Percentiles rank a stretch among this genome's conserved stretches.
These are phyloP conservation scores for Tetramorium bicarinatum DNA, from an alignment of 2,888 invertebrate genomes.

Conservation along the genomic window DNA sequence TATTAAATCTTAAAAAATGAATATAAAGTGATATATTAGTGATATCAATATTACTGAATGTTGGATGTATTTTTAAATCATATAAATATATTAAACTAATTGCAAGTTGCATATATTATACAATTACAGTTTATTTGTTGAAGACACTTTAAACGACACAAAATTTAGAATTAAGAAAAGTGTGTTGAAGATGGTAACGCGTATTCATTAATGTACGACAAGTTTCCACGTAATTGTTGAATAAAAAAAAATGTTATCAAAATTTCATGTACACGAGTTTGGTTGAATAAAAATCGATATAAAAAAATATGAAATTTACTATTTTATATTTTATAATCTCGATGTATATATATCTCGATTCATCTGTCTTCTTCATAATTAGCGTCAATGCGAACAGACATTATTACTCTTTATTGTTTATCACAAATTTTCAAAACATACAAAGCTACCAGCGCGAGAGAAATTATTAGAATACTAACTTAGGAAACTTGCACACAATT, in stretches of 20 bases:
- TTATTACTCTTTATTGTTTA: not conserved
- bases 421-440: slow-evolving; percentile 39
- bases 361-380: slow-evolving; percentile 9
- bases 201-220: slow-evolving; percentile 27
- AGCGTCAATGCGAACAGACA: not conserved
- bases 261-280: slow-evolving; percentile 13
- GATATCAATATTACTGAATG: slow-evolving; percentile 18
- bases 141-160: not conserved
- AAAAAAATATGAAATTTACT: not conserved
- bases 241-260: slow-evolving; percentile 5
- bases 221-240: slow-evolving; percentile 19
- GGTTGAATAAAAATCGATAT: slow-evolving; percentile 23
- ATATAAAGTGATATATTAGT: slow-evolving; percentile 14
- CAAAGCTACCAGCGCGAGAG: slow-evolving; percentile 12
- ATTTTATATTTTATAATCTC: slow-evolving; percentile 1
- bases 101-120: slow-evolving; percentile 5
- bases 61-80: slow-evolving; percentile 26
- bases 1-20: slow-evolving; percentile 3
- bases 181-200: not conserved
- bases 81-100: not conserved
- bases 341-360: not conserved
- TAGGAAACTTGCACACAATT: slow-evolving; percentile 42
- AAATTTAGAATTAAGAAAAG: not conserved
- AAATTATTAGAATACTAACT: slow-evolving; percentile 53
- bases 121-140: not conserved